Evolutionary conservation across 2,797 vertebrate species (phyloP), one percentile per base, ranked within the genome.

Genomic region (Protosalanx chinensis): DNA sequence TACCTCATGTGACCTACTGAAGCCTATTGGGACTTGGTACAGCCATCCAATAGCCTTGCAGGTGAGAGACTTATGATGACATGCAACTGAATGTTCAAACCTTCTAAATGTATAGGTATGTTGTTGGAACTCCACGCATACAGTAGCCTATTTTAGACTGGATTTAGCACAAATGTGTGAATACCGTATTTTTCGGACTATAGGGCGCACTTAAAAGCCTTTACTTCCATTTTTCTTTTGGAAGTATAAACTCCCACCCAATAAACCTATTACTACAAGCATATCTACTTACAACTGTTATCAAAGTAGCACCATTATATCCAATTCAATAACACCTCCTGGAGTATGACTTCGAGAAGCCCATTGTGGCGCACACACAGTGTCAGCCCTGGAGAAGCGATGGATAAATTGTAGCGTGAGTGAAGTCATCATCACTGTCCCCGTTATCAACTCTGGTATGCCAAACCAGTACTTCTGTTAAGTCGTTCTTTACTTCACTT

Each of bases 1-100:
- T 77, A 89, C 61, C 67, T 78, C 41, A 75, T 85, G 80, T 86
- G 79, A 79, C 72, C 27, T 71, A 80, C 73, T 73, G 76, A 76
- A 66, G 73, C 78, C 77, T 84, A 78, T 81, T 61, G 6, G 59
- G 4, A 16, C 6, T 33, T 85, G 85, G 80, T 53, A 53, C 6
- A 53, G 51, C 16, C 18, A n/a, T 41, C 6, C 72, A 67, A 20
- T 15, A 56, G 75, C 70, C 64, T 51, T 61, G 66, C 67, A 70
- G n/a, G 56, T 32, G 72, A 73, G 37, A 4, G n/a, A 67, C 74
- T 66, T 76, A 76, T 72, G 73, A 74, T 41, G 2, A 65, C 5
- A 41, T 41, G 33, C 70, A 68, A 73, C 7, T 29, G 5, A 10
- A 59, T 29, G 58, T 12, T 4, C 58, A 23, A 4, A 57, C 56